Base-by-base conservation (phyloP, 2,888 invertebrate genomes). In the Matsumyia berberina region DNA sequence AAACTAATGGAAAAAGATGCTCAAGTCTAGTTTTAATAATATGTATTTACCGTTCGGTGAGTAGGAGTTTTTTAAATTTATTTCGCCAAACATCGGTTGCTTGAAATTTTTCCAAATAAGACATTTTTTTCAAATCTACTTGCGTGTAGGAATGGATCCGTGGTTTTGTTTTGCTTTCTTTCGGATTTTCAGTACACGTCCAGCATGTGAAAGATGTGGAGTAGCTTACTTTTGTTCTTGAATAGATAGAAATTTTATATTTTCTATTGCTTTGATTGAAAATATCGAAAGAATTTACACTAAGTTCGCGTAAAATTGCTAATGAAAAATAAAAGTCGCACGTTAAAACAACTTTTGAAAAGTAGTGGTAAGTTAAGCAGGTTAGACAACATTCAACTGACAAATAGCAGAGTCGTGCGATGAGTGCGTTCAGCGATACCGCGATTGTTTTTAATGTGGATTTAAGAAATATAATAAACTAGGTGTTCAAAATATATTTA, bases 41-140 rank as follows among this genome's bases (percentile, higher is more conserved):
- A 24, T 24, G 24, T 24, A 90, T 88, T 90, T 90, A 91, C 91
- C 91, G 90, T 87, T 90, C 89, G 76, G 86, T 86, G 55, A 89
- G 86, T 55, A 91, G 88, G 86, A 88, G 88, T 33, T 88, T 88
- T 70, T 88, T 89, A 77, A 91, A 86, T 86, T 89, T 88, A 19
- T 88, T 86, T 76, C 90, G 88, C 91, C 91, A 91, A 85, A 88
- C 88, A 58, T 89, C 88, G 74, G 85, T 88, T 82, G 89, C 88
- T 89, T 91, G 88, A 88, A 90, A 90, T 88, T 90, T 89, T 87
- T 89, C 89, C 86, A 90, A 87, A 24, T 24, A 24, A 72, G 91
- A 90, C 91, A 91, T 91, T 78, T n/a, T n/a, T n/a, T 66, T 35
- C 39, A 72, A 77, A 51, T 62, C 70, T 76, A 76, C 69, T 81